Evolutionary conservation across 2,888 invertebrate genomes (phyloP).

Genomic region (Lacanobia oleracea): DNA sequence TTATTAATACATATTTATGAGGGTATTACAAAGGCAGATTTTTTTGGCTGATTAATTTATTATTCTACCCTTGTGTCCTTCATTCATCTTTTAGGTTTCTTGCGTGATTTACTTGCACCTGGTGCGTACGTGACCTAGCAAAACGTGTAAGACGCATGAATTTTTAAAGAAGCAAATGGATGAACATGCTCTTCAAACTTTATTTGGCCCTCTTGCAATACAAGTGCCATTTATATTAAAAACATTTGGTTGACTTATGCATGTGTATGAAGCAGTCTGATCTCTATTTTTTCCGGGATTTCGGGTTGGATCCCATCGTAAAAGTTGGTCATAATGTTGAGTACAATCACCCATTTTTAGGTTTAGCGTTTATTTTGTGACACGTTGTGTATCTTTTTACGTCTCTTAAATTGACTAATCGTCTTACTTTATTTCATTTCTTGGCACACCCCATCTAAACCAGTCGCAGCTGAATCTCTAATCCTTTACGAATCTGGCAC

Average conservation of each 20-base stretch:
- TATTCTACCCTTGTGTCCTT: conserved; percentile 15
- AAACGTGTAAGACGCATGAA: background rate
- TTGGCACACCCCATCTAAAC: background rate
- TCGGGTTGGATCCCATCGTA: too few species aligned
- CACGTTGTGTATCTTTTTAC: background rate
- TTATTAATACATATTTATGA: conserved; percentile 59
- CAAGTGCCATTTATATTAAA: background rate
- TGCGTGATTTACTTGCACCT: conserved; percentile 1
- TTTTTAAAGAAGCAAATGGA: background rate
- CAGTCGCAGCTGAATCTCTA: conserved; percentile 4
- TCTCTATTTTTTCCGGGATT: too few species aligned
- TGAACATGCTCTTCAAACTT: background rate
- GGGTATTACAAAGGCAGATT: background rate
- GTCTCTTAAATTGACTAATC: background rate
- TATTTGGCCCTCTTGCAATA: background rate
- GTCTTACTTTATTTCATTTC: background rate
- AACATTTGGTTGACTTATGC: too few species aligned
- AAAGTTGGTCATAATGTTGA: too few species aligned
- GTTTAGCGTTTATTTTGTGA: too few species aligned
- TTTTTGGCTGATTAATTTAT: conserved; percentile 19
- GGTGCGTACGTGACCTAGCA: background rate
- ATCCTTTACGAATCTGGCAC: conserved; percentile 12
- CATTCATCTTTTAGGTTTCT: conserved; percentile 14
- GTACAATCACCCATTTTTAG: too few species aligned
- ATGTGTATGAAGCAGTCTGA: too few species aligned